A percentile compares a stretch with the other conserved stretches of the same genome.
Conservation (phyloP, 37 sponge, comb jelly and placozoan genomes). For the Ianthella basta region DNA sequence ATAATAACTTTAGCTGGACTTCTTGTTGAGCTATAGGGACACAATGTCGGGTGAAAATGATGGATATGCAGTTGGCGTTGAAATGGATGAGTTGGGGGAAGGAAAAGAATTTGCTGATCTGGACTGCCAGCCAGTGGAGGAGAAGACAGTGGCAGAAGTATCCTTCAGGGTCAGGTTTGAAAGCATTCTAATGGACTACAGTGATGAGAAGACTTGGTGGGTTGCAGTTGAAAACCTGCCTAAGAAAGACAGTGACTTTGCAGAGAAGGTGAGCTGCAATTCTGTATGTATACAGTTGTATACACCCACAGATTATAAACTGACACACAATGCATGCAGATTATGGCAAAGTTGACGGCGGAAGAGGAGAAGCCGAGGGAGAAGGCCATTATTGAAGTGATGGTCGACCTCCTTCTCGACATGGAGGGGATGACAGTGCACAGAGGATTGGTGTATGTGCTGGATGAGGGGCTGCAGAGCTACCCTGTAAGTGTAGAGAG, state of each 20-base stretch:
- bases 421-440: neutral
- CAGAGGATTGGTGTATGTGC: conserved; percentile 15
- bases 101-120: neutral
- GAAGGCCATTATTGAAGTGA: neutral
- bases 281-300: too few relatives aligned
- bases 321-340: too few relatives aligned
- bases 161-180: neutral
- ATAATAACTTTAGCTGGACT: too few relatives aligned
- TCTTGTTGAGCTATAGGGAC: too few relatives aligned
- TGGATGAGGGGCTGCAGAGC: neutral
- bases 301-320: too few relatives aligned
- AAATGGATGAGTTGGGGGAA: neutral
- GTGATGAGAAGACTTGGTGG: conserved; percentile 11
- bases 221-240: neutral
- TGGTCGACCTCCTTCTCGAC: neutral
- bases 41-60: too few relatives aligned
- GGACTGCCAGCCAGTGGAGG: neutral
- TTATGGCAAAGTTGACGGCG: neutral
- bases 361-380: conserved; percentile 15
- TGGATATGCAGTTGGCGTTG: too few relatives aligned
- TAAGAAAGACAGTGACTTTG: conserved; percentile 7
- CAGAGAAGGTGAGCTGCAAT: neutral
- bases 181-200: neutral
- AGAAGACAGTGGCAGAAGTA: neutral
- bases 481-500: conserved; percentile 25